phyloP scores from a whole-genome alignment of 2,888 invertebrate species.

The Meliscaeva auricollis region DNA sequence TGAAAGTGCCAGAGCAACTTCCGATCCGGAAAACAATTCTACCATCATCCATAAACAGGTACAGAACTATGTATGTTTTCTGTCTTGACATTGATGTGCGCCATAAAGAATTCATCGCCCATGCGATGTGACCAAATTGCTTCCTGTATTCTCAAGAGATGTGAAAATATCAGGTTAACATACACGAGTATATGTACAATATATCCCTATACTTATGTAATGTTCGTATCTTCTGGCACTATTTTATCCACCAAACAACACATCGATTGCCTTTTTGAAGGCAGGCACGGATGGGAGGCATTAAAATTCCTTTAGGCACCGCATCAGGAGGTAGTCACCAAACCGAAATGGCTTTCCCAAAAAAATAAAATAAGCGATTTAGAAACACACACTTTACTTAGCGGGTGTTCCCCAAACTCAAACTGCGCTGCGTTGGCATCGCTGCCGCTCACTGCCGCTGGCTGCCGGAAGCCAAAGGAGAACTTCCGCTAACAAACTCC shows the following conservation, averaged over 20 bases:
- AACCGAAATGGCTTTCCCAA: constrained; percentile 65
- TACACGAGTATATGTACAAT: background rate
- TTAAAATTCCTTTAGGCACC: constrained; percentile 40
- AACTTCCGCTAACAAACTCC: constrained; percentile 12
- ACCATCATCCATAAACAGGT: background rate
- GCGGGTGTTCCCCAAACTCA: background rate
- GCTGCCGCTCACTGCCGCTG: too few relatives aligned
- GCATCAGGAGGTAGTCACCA: constrained; percentile 42
- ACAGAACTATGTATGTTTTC: constrained; percentile 25
- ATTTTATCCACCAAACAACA: constrained; percentile 15
- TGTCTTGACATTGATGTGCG: constrained; percentile 48
- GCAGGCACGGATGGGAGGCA: constrained; percentile 13
- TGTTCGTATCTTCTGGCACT: background rate
- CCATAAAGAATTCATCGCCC: constrained; percentile 69
- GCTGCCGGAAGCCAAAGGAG: background rate
- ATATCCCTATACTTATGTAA: too few relatives aligned
- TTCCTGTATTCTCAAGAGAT: constrained; percentile 48
- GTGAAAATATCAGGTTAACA: constrained; percentile 7
- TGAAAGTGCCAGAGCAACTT: constrained; percentile 52
- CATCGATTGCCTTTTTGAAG: constrained; percentile 37
- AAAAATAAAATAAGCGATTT: constrained; percentile 43
- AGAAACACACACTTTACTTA: constrained; percentile 17
- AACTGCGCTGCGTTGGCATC: background rate
- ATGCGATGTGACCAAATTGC: constrained; percentile 65
- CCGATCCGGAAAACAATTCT: constrained; percentile 48